phyloP scores from a whole-genome alignment of 1,140 invertebrate genomes.

The Pinna nobilis region DNA sequence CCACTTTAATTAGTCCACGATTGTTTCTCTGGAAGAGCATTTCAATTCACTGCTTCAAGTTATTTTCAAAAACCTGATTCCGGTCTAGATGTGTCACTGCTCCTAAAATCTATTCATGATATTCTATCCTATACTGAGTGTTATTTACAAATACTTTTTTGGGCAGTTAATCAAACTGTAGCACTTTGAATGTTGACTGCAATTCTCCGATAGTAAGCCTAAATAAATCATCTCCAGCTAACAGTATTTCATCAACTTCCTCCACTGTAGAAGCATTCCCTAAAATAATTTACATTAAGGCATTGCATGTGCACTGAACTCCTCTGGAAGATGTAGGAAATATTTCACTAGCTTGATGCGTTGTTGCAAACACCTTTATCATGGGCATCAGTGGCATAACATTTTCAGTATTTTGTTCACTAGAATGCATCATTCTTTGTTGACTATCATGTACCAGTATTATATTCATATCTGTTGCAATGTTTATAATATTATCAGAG shows the following conservation, averaged over 20 bases:
- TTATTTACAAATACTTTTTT: background rate
- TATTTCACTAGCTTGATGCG: slow-evolving; percentile 7
- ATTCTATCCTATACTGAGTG: background rate
- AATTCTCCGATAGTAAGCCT: background rate
- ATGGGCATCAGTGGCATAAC: too few relatives aligned
- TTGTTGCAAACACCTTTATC: slow-evolving; percentile 1
- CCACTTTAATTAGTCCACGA: slow-evolving; percentile 11
- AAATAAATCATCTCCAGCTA: slow-evolving; percentile 12
- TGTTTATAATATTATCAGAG: too few relatives aligned
- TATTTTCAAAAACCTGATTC: background rate
- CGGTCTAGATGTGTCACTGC: slow-evolving; percentile 4
- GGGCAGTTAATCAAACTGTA: slow-evolving; percentile 9
- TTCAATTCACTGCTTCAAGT: slow-evolving; percentile 4
- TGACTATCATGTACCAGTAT: too few relatives aligned
- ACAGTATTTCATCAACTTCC: slow-evolving; percentile 3
- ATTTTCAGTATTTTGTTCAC: too few relatives aligned
- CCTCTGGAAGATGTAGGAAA: slow-evolving; percentile 7
- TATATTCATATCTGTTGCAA: too few relatives aligned
- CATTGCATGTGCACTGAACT: slow-evolving; percentile 20
- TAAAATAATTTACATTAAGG: slow-evolving; percentile 4
- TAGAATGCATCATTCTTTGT: too few relatives aligned
- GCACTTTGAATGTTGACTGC: slow-evolving; percentile 12
- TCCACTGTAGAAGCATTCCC: background rate
- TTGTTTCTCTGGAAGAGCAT: background rate
- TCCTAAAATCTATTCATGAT: slow-evolving; percentile 12